These are phyloP conservation scores for Galbula dea DNA, from an alignment of 2,113 vertebrate species.

Conservation along the genomic window DNA sequence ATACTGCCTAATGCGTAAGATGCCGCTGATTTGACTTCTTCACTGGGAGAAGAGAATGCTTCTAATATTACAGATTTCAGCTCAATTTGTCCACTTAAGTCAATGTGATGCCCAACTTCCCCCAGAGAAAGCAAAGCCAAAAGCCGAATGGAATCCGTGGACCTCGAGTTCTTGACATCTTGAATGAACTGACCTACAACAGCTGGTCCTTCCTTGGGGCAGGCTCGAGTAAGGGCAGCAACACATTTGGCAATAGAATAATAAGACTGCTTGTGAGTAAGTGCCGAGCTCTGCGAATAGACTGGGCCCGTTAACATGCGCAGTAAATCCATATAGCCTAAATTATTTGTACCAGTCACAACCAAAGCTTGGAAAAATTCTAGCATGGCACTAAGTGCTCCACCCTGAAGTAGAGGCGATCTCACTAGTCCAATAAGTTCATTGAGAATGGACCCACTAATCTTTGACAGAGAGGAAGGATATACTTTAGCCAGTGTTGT, in stretches of 20 bases:
- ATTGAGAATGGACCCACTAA: slow-evolving; percentile 91
- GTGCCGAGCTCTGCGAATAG: slow-evolving; percentile 90
- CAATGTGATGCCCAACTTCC: slow-evolving; percentile 97
- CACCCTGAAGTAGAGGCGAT: slow-evolving; percentile 94
- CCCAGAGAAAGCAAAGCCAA: slow-evolving; percentile 94
- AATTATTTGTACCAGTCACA: slow-evolving; percentile 86
- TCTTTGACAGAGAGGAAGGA: slow-evolving; percentile 93
- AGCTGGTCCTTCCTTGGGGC: slow-evolving; percentile 92
- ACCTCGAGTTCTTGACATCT: slow-evolving; percentile 97
- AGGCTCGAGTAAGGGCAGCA: slow-evolving; percentile 93
- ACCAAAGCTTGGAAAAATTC: slow-evolving; percentile 98
- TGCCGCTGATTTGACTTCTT: slow-evolving; percentile 97
- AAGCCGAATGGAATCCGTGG: slow-evolving; percentile 96
- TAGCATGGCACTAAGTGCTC: slow-evolving; percentile 95
- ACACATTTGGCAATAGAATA: slow-evolving; percentile 99
- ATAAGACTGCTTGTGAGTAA: slow-evolving; percentile 98
- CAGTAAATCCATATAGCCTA: slow-evolving; percentile 97
- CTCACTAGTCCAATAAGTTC: slow-evolving; percentile 94
- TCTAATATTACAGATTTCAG: slow-evolving; percentile 96
- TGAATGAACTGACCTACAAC: slow-evolving; percentile 98
- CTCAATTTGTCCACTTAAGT: slow-evolving; percentile 94
- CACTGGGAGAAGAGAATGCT: slow-evolving; percentile 95
- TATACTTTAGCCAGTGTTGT: slow-evolving; percentile 95
- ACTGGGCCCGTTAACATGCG: slow-evolving; percentile 96
- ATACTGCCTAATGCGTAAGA: slow-evolving; percentile 96